Evolutionary conservation across 2,113 vertebrate genomes (phyloP).

Genomic region (Nannospalax galili): DNA sequence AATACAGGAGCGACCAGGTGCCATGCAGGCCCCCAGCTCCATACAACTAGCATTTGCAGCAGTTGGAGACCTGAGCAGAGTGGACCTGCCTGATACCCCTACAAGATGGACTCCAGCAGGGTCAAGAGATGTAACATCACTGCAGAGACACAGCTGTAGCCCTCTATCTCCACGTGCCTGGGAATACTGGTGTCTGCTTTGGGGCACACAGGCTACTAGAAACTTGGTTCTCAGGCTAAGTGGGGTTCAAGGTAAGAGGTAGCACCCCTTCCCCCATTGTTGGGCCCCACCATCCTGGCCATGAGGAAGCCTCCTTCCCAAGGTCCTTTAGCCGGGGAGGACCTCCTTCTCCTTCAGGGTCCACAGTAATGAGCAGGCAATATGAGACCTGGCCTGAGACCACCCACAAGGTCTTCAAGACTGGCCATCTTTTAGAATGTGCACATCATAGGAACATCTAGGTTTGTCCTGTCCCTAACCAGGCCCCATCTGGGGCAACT

Average conservation of each 20-base stretch:
- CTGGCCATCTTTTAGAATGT: not conserved
- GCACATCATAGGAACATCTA: not conserved
- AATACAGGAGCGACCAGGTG: not conserved
- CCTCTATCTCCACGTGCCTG: too few species aligned
- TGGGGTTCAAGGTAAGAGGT: not conserved
- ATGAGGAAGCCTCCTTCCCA: not conserved
- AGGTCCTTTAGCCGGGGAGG: too few species aligned
- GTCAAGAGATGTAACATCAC: not conserved
- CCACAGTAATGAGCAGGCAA: not conserved
- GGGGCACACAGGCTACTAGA: rapidly evolving
- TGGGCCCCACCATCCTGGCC: not conserved
- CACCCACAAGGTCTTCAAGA: not conserved
- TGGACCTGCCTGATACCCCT: not conserved
- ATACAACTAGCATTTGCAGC: rapidly evolving
- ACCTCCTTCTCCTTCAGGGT: not conserved
- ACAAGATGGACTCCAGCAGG: not conserved
- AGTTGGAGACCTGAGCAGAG: not conserved
- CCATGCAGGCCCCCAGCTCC: not conserved
- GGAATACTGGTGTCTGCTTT: too few species aligned
- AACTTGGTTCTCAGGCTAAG: too few species aligned
- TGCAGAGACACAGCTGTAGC: rapidly evolving
- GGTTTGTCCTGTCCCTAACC: not conserved
- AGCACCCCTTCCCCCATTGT: too few species aligned
- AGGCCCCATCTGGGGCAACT: not conserved
- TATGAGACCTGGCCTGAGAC: not conserved